Evolutionary conservation across 2,797 vertebrate species (phyloP), one percentile per base, ranked within the genome.

Genomic region (Chromis chromis): DNA sequence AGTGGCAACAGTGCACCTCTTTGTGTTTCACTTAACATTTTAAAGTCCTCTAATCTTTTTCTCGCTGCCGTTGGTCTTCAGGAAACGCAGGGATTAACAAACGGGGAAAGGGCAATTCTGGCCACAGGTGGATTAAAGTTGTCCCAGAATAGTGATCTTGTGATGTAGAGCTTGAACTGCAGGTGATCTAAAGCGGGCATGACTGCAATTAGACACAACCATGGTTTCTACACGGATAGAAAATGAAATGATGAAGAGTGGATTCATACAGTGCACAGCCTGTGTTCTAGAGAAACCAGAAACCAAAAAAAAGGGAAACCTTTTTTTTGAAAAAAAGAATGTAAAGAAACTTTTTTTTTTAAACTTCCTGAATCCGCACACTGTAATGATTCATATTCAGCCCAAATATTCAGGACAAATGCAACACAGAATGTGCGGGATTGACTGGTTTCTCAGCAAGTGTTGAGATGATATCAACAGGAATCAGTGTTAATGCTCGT

Each of bases 101-200:
- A 36, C 33, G 10, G 13, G 14, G 33, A 50, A 50, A 33, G 56
- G 65, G 67, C 48, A 82, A 82, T 88, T 87, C 82, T 83, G 58
- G 52, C 68, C 70, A 39, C 74, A 76, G 79, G 65, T 92, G 88
- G 88, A 91, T 92, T 91, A 89, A 81, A 82, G 17, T 60, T 78
- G 39, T 78, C 82, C 81, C 55, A 76, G 79, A 92, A 87, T 84
- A 86, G 75, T 63, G 81, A 83, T 86, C 81, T 86, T 86, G 84
- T 89, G 86, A 89, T 85, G 52, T 44, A 63, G 77, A 72, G 16
- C 65, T 83, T 70, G 63, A 82, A 25, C 81, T 57, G 63, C 42
- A 75, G 33, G 65, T 61, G 63, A 76, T 86, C 60, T 71, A 79
- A 77, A 82, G 61, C 42, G 83, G 70, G 75, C 58, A 19, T 74